phyloP scores from a whole-genome alignment of 2,113 vertebrate species.

The Hemiprocne comata region DNA sequence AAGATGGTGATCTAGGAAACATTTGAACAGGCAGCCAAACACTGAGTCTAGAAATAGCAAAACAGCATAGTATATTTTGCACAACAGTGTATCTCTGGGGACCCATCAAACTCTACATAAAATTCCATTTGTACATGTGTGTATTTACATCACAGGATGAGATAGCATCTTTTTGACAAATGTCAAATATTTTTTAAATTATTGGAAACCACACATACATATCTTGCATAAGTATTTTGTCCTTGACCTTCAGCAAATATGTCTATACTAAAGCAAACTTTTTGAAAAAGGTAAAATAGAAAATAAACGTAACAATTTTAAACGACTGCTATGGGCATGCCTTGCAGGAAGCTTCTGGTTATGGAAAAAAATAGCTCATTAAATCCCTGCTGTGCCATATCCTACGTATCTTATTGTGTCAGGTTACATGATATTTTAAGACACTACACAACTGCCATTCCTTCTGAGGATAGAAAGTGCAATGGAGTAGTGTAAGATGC shows the following conservation, averaged over 20 bases:
- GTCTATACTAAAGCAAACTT: not conserved
- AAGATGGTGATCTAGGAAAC: not conserved
- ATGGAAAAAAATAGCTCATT: not conserved
- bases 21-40: conserved; percentile 26
- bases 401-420: not conserved
- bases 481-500: not conserved
- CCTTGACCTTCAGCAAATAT: not conserved
- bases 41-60: not conserved
- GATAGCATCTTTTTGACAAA: not conserved
- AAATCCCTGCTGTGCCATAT: not conserved
- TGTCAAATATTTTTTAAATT: not conserved
- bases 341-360: not conserved
- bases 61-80: not conserved
- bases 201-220: not conserved
- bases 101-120: not conserved
- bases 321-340: not conserved
- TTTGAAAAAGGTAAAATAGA: not conserved
- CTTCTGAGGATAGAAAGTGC: not conserved
- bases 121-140: not conserved
- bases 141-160: not conserved
- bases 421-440: conserved; percentile 5
- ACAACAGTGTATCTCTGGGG: not conserved
- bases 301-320: not conserved
- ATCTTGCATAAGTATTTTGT: not conserved
- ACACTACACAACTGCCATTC: not conserved